Evolutionary conservation across 2,888 invertebrate genomes (phyloP), one percentile per base, ranked within the genome.

Genomic region (Drosophila prostipennis): DNA sequence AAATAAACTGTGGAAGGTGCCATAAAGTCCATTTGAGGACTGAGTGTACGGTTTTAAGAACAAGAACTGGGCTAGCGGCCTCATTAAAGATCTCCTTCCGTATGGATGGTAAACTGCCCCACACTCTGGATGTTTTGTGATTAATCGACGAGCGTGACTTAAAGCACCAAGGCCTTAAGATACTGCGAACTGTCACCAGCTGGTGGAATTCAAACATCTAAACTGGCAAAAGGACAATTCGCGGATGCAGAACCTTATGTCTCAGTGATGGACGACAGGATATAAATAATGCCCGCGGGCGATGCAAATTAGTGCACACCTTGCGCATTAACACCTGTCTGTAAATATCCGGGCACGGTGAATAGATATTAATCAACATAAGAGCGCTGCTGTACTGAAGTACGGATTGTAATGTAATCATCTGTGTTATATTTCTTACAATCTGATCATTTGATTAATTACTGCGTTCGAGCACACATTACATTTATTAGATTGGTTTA

Each of bases 401-500:
- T 34, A 10, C 16, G 2, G 26, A 26, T 26, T 26, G 26, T 26
- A 39, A 49, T 36, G 23, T 23, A 55, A 11, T 34, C 51, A 34
- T 26, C 23, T 10, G 26, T 52, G 36, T 49, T 6, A 11, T 1
- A 10, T 11, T 43, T 13, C 23, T 2, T 13, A 14, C 39, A 14
- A n/a, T 5, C 34, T 19, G 29, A 29, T 43, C 34, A 26, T 67
- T 56, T 73, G 68, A 61, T 73, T 63, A 52, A 59, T 39, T 64
- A 34, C 19, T 64, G 45, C 57, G 32, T 34, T 46, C 48, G 51
- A 23, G 39, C 42, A 56, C 54, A 57, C 57, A 76, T 73, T 73
- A 64, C 68, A 77, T 59, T 61, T 77, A 70, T 70, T 74, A 51
- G 46, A 69, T 76, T 65, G 43, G 49, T 61, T 36, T 40, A 69